Base-by-base conservation (phyloP, 2,888 invertebrate species). In the Caenorhabditis angaria region DNA sequence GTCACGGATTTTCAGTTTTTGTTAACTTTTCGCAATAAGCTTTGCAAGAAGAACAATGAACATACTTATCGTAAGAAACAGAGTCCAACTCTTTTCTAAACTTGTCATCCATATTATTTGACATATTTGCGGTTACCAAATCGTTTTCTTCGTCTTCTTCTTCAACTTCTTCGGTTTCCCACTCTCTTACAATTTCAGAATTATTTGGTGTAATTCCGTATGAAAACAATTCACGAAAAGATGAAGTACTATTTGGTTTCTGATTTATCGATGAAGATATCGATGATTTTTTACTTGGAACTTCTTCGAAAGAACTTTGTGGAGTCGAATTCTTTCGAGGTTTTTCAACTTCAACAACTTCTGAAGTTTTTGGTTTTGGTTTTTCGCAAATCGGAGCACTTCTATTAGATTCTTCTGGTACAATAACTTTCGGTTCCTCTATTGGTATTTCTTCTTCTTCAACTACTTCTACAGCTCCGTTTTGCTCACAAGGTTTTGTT, bases 31-130 rank as follows among this genome's bases (percentile, higher is more conserved):
- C 48, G 4, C 48, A 14, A 20, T 48, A n/a, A n/a, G n/a, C n/a
- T 48, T 48, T 48, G 8, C n/a, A 53, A 61, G 53, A 61, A 65
- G n/a, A n/a, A n/a, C n/a, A 5, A 18, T 70, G 20, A 67, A 75
- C 77, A 65, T 56, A 78, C 77, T 72, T 65, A 63, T 76, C 76
- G 61, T 78, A 78, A 2, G 59, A 61, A n/a, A 70, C 59, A 1
- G 65, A 70, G 22, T 73, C 66, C 48, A 78, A 65, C 55, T 78
- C 78, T 47, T 64, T 57, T 53, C 67, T 63, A 32, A 78, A 72
- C 18, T 60, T 62, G 41, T 66, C 77, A 60, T 74, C 73, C 50
- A 64, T 69, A 6, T 55, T 27, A 4, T 8, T 55, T n/a, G 55
- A 22, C 55, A 55, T 55, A 27, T 28, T 10, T 14, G 25, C 18